Base-by-base conservation (phyloP, 2,113 vertebrate genomes). In the Hippocampus barbouri region DNA sequence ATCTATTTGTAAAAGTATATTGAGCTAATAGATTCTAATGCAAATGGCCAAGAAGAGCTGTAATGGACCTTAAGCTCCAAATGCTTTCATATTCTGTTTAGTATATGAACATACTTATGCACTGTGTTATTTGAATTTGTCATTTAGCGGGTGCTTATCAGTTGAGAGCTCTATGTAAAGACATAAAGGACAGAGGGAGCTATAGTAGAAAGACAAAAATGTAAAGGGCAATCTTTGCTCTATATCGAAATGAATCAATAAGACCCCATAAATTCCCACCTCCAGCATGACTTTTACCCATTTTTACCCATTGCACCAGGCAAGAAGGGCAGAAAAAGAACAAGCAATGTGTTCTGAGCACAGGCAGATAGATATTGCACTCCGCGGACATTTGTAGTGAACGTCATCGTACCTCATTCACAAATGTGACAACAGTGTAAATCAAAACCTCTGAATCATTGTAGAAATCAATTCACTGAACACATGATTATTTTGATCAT, bases 1-100 rank as follows among this genome's bases (percentile, higher is more conserved):
- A 83, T 88, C 71, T 83, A 79, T 84, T 86, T 81, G 79, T 76
- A 83, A 84, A 85, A 78, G 79, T 74, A 78, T 68, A 85, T 71
- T 79, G 80, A 85, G 80, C 82, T 86, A 86, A 83, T 76, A 78
- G 76, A 84, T 77, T 77, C 27, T 81, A 77, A 72, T 84, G 54
- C 57, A 76, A 74, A 84, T 77, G 62, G 77, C 63, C 71, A 78
- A 9, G 70, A 34, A 57, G 47, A 74, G 64, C 72, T 51, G 71
- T 7, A 18, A 51, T 79, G 77, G 59, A 67, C 69, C 69, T 54
- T 25, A 60, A 76, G 67, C 30, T 78, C 18, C 8, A 23, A 75
- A 59, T 73, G 60, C 47, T 80, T 79, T 72, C 43, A 75, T 72
- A 41, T 65, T 72, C 70, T 66, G 60, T 74, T 34, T 25, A 1